Evolutionary conservation across 2,797 vertebrate genomes (phyloP).

Genomic region (Melanotaenia boesemani): DNA sequence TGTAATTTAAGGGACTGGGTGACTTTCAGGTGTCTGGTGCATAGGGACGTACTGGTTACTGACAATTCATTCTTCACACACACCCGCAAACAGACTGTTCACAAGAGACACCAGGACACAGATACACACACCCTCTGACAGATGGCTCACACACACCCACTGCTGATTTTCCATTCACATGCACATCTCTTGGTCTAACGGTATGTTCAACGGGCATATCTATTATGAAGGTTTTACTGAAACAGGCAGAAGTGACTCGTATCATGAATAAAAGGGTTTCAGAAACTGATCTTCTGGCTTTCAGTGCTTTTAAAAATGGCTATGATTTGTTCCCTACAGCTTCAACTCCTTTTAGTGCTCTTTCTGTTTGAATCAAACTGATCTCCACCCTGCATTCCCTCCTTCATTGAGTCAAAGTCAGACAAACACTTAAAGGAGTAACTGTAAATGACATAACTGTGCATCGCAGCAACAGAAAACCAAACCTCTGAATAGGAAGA

Average conservation of each 20-base stretch:
- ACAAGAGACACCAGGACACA: constrained; percentile 30
- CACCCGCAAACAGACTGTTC: constrained; percentile 60
- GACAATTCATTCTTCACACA: constrained; percentile 65
- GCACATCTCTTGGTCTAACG: constrained; percentile 38
- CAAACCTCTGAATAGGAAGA: constrained; percentile 47
- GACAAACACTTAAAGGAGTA: constrained; percentile 63
- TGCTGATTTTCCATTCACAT: constrained; percentile 59
- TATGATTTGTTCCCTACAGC: constrained; percentile 11
- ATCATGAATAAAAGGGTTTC: constrained; percentile 37
- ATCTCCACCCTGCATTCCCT: constrained; percentile 56
- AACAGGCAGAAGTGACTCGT: constrained; percentile 9
- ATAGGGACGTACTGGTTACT: constrained; percentile 48
- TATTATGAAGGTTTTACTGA: constrained; percentile 25
- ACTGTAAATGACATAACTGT: constrained; percentile 57
- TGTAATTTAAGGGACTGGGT: constrained; percentile 32
- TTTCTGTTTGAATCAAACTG: constrained; percentile 61
- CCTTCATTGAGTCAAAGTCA: constrained; percentile 57
- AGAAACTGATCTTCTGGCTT: constrained; percentile 26
- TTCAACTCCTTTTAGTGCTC: constrained; percentile 3
- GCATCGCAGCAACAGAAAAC: constrained; percentile 41
- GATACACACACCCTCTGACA: constrained; percentile 55
- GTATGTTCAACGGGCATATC: constrained; percentile 21
- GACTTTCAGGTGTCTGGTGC: constrained; percentile 59
- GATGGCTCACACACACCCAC: constrained; percentile 72
- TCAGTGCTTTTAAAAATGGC: constrained; percentile 35